These are phyloP conservation scores for Scolanthus callimorphus DNA, from an alignment of 92 coral and sea anemone genomes.

Conservation along the genomic window DNA sequence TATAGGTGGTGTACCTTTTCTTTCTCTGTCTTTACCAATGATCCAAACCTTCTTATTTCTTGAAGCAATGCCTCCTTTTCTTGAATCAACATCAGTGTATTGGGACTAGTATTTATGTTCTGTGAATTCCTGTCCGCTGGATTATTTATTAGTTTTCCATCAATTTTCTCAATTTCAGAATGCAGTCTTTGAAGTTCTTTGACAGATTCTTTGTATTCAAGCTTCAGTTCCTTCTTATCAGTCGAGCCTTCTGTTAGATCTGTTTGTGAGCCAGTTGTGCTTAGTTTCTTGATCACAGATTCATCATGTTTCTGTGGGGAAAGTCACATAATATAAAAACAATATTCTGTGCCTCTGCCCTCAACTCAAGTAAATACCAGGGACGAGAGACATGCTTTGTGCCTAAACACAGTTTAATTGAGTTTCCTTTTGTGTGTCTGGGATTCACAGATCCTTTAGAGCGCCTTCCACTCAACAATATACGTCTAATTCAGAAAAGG, in stretches of 20 bases:
- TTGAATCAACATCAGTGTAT: constrained; percentile 24
- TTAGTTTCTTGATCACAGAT: constrained; percentile 8
- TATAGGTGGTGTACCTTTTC: constrained; percentile 75
- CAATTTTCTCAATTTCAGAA: constrained; percentile 53
- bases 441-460: no score
- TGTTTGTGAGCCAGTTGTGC: constrained; percentile 63
- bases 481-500: no score
- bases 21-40: constrained; percentile 61
- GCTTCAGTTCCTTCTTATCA: constrained; percentile 65
- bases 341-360: no score
- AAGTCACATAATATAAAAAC: constrained; percentile 5
- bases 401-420: no score
- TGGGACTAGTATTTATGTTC: constrained; percentile 5
- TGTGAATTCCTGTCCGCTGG: constrained; percentile 31
- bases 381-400: no score
- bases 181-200: constrained; percentile 49
- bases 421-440: no score
- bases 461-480: no score
- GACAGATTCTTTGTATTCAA: constrained; percentile 62
- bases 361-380: no score
- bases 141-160: constrained; percentile 46
- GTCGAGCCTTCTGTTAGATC: constrained; percentile 47
- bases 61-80: constrained; percentile 56
- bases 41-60: constrained; percentile 58
- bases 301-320: constrained; percentile 29